Base-by-base conservation (phyloP, 2,888 invertebrate genomes). In the Entomobrya multifasciata region DNA sequence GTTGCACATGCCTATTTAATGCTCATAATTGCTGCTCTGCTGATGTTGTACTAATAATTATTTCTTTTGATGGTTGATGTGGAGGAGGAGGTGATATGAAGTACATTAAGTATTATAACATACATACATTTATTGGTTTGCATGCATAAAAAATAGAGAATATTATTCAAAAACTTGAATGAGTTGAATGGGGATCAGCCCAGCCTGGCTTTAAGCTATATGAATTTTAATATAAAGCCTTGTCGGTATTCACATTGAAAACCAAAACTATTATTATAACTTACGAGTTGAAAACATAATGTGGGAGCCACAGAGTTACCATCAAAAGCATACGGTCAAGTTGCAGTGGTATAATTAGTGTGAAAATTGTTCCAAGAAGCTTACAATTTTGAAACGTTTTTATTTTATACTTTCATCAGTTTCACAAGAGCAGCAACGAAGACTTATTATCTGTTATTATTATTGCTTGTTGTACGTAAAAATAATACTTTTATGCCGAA, bases 351-450 rank as follows among this genome's bases (percentile, higher is more conserved):
- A 81, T 81, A 81, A 81, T 81, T 81, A 81, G 72, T 81, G 81
- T 49, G 81, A 81, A 81, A 70, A 81, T 81, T 57, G 81, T 70
- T 81, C 47, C 41, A 57, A 81, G 72, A 78, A 78, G 62, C 36
- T 77, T 60, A 22, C 60, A 47, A 25, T 52, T 6, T 17, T 57
- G 77, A 78, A 25, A 30, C n/a, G n/a, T n/a, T n/a, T n/a, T 25
- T 41, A 57, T 57, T 20, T 15, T 44, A 62, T 11, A 76, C 76
- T 76, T 76, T 76, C 57, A 57, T 55, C 76, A 41, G 57, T 57
- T 76, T 57, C 57, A 55, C 74, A 74, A 49, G 49, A 72, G 3
- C 27, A 27, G 47, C 25, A 49, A 52, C 55, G 76, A 76, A 76
- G 49, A 52, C 15, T 72, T 52, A 52, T 72, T 72, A 72, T 72